These are phyloP conservation scores for Noctilio leporinus DNA, from an alignment of 2,113 vertebrate genomes.

Conservation along the genomic window DNA sequence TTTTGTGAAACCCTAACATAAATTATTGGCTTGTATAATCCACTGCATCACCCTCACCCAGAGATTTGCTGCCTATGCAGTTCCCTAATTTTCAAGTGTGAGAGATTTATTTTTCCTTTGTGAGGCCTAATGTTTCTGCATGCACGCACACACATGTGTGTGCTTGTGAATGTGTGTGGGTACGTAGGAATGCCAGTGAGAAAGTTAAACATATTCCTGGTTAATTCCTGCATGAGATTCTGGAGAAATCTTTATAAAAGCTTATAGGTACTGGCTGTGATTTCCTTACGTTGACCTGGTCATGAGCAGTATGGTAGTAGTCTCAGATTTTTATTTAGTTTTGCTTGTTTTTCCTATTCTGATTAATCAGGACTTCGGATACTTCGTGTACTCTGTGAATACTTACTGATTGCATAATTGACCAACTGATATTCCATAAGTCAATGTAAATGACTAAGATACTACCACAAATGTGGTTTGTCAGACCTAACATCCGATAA, in stretches of 20 bases:
- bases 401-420: not conserved
- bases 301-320: not conserved
- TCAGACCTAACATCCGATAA: not conserved
- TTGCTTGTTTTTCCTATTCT: conserved; percentile 15
- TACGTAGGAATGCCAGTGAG: not conserved
- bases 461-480: not conserved
- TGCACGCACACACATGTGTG: rapidly evolving
- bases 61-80: conserved; percentile 60
- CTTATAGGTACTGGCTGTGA: not conserved
- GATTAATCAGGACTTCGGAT: not conserved
- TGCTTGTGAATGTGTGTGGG: not conserved
- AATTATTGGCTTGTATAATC: conserved; percentile 61
- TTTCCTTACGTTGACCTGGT: not conserved
- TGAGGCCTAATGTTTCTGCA: conserved; percentile 47
- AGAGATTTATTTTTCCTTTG: conserved; percentile 64
- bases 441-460: not conserved
- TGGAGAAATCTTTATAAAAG: conserved; percentile 7
- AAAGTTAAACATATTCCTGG: not conserved
- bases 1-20: conserved; percentile 66
- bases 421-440: not conserved
- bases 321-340: not conserved
- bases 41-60: conserved; percentile 26
- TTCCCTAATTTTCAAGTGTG: conserved; percentile 72
- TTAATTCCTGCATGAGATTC: not conserved
- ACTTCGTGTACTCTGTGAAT: not conserved